Evolutionary conservation across 2,797 vertebrate species (phyloP), one percentile per base, ranked within the genome.

Genomic region (Darevskia nairensis): DNA sequence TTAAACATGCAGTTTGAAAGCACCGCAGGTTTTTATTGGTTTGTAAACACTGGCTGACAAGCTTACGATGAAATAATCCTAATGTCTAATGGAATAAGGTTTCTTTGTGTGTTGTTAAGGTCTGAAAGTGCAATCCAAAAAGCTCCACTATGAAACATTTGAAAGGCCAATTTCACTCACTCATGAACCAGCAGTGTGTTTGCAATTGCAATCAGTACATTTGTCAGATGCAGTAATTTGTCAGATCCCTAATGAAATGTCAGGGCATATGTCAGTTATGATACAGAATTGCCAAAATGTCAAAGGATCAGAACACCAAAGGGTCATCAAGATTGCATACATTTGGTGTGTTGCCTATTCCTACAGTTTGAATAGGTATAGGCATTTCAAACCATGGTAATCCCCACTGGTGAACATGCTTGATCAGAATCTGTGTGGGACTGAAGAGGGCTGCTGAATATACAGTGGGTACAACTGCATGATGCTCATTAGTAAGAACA

Each of bases 1-100:
- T 80, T 89, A 89, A 88, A 84, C 8, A 76, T 81, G 21, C 64
- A 86, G 13, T 61, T 64, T 69, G 29, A 74, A 89, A 91, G 82
- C 88, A 39, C 39, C 59, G 39, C 61, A 23, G 6, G 19, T 41
- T 78, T 84, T 80, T 74, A 81, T 72, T 78, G 55, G 11, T 74
- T 78, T 80, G 23, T 81, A 90, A 89, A 88, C 41, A 72, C 9
- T 59, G 44, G 41, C 69, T 79, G 72, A 68, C 44, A 81, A 80
- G 27, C 0, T 74, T 69, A 39, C 32, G 68, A 21, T 82, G 76
- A 86, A 87, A n/a, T 41, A 89, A 78, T 64, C 50, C n/a, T 39
- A 71, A n/a, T n/a, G 9, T n/a, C 39, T 86, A 59, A 64, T 41
- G 27, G 35, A 21, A 82, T 29, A 66, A 19, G 11, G 46, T 41